phyloP scores from a whole-genome alignment of 2,797 vertebrate genomes.

The Sebastes hubbsi region DNA sequence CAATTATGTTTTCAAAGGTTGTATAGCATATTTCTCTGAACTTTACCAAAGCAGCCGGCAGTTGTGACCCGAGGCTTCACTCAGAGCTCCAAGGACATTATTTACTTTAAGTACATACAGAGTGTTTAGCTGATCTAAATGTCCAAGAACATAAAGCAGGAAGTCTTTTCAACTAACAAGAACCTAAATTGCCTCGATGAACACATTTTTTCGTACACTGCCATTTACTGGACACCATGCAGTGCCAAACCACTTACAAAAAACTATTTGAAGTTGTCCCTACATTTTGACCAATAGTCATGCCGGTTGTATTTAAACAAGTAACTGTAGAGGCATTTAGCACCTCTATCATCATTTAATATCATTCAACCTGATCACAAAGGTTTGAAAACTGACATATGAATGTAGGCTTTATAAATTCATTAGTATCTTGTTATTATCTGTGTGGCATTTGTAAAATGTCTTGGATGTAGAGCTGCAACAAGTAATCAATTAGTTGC shows the following conservation, averaged over 20 bases:
- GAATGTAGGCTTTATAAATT: background rate
- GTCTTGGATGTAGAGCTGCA: background rate
- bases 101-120: constrained; percentile 29
- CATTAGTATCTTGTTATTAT: background rate
- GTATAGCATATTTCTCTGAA: constrained; percentile 55
- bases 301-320: background rate
- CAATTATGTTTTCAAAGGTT: constrained; percentile 70
- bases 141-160: background rate
- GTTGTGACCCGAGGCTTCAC: constrained; percentile 21
- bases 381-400: background rate
- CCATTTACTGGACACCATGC: background rate
- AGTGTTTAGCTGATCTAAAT: background rate
- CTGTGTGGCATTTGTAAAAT: background rate
- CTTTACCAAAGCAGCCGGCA: constrained; percentile 26
- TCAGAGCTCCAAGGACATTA: constrained; percentile 29
- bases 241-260: background rate
- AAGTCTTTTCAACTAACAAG: background rate
- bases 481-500: too few relatives aligned
- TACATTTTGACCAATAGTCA: background rate
- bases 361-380: background rate
- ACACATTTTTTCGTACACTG: background rate
- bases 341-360: background rate
- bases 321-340: background rate
- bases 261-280: background rate
- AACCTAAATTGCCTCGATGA: background rate